A percentile compares a stretch with the other conserved stretches of the same genome.
Conservation (phyloP, 2,113 vertebrate genomes). For the Epinephelus lanceolatus region DNA sequence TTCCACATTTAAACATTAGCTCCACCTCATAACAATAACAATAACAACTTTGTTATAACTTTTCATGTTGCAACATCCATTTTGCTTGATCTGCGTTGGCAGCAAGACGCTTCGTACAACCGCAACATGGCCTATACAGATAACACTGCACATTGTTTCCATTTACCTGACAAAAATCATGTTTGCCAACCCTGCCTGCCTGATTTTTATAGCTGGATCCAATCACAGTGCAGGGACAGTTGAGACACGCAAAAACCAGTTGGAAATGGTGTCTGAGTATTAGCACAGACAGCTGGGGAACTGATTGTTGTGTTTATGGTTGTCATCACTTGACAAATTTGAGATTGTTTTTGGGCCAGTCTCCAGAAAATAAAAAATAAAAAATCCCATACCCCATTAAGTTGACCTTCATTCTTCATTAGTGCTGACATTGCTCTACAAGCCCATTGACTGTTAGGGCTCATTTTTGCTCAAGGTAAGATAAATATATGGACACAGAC, state of each 20-base stretch:
- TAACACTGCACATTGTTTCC: no score
- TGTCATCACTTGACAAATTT: background rate
- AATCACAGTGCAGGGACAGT: background rate
- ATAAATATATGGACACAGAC: no score
- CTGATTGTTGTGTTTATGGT: background rate
- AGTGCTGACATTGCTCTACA: background rate
- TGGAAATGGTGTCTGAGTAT: background rate
- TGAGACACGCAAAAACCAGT: background rate
- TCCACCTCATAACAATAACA: no score
- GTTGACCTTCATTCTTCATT: background rate
- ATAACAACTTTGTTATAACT: no score
- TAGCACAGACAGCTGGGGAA: background rate
- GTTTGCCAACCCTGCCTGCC: background rate
- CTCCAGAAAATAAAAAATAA: no score
- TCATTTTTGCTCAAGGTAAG: no score
- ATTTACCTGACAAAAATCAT: no score
- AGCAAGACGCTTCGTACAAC: no score
- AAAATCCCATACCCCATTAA: background rate
- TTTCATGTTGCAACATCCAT: no score
- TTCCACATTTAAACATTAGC: no score
- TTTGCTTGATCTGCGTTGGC: no score
- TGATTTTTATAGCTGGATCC: background rate
- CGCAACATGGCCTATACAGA: no score
- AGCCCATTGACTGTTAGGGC: background rate
- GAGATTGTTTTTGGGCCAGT: background rate